A percentile compares a stretch with the other conserved stretches of the same genome.
phyloP scores from a whole-genome alignment of 2,797 vertebrate genomes.

The Sebastes vulpes region DNA sequence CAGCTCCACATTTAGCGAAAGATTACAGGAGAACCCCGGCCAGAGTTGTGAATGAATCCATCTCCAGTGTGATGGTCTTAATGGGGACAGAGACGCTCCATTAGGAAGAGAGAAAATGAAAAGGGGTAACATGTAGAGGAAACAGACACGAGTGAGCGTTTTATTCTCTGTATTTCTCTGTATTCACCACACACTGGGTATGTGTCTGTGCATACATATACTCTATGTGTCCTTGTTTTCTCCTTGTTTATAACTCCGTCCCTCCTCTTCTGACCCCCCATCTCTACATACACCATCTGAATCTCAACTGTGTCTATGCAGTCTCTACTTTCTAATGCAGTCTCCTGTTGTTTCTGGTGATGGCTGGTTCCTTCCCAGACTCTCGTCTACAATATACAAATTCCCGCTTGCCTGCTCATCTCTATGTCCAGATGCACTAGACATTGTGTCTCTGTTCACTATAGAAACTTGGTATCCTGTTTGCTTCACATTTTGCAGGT shows the following conservation, averaged over 20 bases:
- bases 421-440: slow-evolving; percentile 1
- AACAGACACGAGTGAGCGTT: not conserved
- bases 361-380: slow-evolving; percentile 29
- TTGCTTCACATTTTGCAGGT: slow-evolving; percentile 8
- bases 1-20: slow-evolving; percentile 55
- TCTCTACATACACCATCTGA: slow-evolving; percentile 39
- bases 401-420: slow-evolving; percentile 18
- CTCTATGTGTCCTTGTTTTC: slow-evolving; percentile 9
- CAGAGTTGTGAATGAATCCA: slow-evolving; percentile 43
- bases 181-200: not conserved
- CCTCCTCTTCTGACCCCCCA: slow-evolving; percentile 10
- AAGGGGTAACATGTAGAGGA: not conserved
- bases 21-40: slow-evolving; percentile 50
- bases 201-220: slow-evolving; percentile 11
- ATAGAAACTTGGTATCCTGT: not conserved
- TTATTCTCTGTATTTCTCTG: not conserved
- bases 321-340: slow-evolving; percentile 28
- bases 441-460: slow-evolving; percentile 5
- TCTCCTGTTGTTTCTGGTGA: slow-evolving; percentile 19
- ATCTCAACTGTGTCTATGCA: slow-evolving; percentile 39
- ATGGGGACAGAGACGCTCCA: slow-evolving; percentile 25
- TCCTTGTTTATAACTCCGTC: slow-evolving; percentile 22
- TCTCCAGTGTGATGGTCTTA: slow-evolving; percentile 38
- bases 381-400: slow-evolving; percentile 23
- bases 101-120: slow-evolving; percentile 16